phyloP scores from a whole-genome alignment of 2,888 invertebrate species.

The Polydrusus tereticollis region DNA sequence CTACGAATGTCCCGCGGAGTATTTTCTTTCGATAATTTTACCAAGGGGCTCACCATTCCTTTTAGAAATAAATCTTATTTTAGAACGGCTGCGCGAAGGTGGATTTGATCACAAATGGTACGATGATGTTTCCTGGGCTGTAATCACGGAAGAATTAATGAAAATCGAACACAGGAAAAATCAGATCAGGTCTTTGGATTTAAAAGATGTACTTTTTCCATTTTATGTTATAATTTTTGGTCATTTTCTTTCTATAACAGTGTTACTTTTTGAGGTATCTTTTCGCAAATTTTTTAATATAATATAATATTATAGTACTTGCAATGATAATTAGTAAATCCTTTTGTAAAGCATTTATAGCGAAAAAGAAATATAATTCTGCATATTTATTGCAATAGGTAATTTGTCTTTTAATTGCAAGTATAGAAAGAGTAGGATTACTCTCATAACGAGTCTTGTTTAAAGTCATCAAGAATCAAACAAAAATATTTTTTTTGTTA shows the following conservation, averaged over 20 bases:
- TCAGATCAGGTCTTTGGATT: neutral
- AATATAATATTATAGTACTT: no score
- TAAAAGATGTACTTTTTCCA: neutral
- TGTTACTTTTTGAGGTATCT: neutral
- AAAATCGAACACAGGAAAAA: neutral
- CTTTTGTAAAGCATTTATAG: no score
- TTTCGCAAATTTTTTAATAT: no score
- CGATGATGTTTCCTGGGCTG: slow-evolving; percentile 48
- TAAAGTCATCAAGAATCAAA: no score
- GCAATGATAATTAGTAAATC: no score
- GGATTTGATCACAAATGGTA: slow-evolving; percentile 66
- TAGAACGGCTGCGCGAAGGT: slow-evolving; percentile 62
- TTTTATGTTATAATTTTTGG: neutral
- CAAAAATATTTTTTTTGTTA: no score
- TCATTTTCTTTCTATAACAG: neutral
- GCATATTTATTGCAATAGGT: no score
- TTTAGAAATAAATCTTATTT: slow-evolving; percentile 60
- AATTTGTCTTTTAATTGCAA: no score
- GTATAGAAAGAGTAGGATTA: no score
- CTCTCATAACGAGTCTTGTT: no score
- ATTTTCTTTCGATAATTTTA: slow-evolving; percentile 66
- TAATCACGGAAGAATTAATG: neutral
- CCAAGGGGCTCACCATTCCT: slow-evolving; percentile 66
- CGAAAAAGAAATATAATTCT: no score
- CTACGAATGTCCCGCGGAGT: slow-evolving; percentile 65